phyloP scores from a whole-genome alignment of 2,797 vertebrate genomes.

The Liasis olivaceus region DNA sequence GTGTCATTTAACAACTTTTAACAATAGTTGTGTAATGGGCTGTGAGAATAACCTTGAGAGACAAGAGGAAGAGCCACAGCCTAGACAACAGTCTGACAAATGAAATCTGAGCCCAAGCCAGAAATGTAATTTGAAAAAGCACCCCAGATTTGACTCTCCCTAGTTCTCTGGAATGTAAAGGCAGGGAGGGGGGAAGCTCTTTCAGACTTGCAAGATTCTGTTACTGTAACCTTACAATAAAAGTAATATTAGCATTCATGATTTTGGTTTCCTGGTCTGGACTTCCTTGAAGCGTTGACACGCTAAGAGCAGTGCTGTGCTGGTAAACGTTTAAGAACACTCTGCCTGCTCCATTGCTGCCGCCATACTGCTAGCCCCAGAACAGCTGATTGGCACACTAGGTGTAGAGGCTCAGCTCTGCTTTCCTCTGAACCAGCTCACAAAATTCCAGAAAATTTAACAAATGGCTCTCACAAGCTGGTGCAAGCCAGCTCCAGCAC shows the following conservation, averaged over 20 bases:
- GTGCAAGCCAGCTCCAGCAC: too few species aligned
- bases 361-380: background rate
- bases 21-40: background rate
- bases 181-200: background rate
- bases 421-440: background rate
- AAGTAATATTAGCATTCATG: background rate
- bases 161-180: background rate
- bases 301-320: background rate
- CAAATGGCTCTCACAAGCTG: background rate
- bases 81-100: background rate
- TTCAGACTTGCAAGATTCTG: background rate
- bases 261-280: background rate
- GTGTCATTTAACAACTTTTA: background rate
- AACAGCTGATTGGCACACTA: background rate
- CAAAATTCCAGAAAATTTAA: background rate
- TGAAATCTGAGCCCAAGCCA: background rate
- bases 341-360: background rate
- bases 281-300: background rate
- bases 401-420: background rate
- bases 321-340: background rate
- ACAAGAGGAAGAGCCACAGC: background rate
- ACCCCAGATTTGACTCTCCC: background rate
- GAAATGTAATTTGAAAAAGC: background rate
- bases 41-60: background rate
- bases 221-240: background rate